These are phyloP conservation scores for Tineola bisselliella DNA, from an alignment of 2,888 invertebrate genomes.

Conservation along the genomic window DNA sequence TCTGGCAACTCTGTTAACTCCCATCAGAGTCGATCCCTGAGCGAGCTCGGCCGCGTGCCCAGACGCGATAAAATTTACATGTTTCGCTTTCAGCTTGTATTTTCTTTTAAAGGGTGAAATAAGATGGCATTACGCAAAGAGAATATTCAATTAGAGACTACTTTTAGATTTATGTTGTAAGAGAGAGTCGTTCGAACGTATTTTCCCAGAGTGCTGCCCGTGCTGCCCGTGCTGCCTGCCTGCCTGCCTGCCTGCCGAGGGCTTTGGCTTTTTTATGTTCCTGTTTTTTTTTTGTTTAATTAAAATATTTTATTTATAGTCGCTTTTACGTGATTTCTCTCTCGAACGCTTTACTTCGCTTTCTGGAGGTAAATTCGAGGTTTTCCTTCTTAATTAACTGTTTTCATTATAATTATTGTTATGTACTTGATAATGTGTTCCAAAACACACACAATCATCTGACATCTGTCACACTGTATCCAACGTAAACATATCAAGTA, in stretches of 20 bases:
- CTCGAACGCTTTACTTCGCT: background rate
- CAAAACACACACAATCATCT: too few relatives aligned
- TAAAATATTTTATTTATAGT: slow-evolving; percentile 4
- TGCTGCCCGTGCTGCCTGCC: too few relatives aligned
- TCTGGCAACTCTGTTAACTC: slow-evolving; percentile 56
- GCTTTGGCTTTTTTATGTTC: background rate
- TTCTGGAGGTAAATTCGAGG: background rate
- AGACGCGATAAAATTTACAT: slow-evolving; percentile 65
- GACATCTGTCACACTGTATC: too few relatives aligned
- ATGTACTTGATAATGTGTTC: background rate
- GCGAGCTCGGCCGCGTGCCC: slow-evolving; percentile 32
- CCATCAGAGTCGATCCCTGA: slow-evolving; percentile 39
- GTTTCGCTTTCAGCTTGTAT: slow-evolving; percentile 58
- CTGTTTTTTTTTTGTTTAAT: background rate
- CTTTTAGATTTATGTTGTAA: slow-evolving; percentile 49
- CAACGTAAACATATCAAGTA: too few relatives aligned
- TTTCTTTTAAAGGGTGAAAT: slow-evolving; percentile 65
- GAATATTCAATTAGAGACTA: slow-evolving; percentile 64
- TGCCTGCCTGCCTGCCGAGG: too few relatives aligned
- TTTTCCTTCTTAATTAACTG: background rate
- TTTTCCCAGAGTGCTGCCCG: slow-evolving; percentile 32
- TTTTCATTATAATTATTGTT: background rate
- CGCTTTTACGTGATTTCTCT: slow-evolving; percentile 1
- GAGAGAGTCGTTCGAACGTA: slow-evolving; percentile 32
- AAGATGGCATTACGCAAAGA: slow-evolving; percentile 58